Evolutionary conservation across 2,888 invertebrate genomes (phyloP).

Genomic region (Seira sanloemensis): DNA sequence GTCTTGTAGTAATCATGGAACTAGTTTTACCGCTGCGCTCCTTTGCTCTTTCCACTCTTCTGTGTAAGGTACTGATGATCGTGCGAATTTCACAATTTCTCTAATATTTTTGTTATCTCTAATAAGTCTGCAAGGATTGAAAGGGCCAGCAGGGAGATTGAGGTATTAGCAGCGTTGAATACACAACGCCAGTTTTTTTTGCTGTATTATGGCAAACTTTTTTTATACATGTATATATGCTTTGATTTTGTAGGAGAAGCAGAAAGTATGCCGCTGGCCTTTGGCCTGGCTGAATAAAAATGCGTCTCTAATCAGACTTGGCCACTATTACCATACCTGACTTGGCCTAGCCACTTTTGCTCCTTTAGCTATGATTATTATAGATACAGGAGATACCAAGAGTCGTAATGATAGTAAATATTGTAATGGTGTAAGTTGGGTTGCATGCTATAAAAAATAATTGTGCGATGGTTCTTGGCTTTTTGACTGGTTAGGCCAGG

Average conservation of each 20-base stretch:
- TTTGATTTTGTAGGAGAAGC: background rate
- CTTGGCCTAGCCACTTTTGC: constrained; percentile 53
- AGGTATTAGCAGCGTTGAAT: background rate
- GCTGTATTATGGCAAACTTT: background rate
- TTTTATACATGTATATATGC: background rate
- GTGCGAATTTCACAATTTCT: constrained; percentile 10
- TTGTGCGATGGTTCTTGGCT: constrained; percentile 22
- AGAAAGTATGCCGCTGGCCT: constrained; percentile 67
- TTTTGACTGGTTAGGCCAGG: constrained; percentile 51
- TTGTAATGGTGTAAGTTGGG: constrained; percentile 9
- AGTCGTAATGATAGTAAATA: constrained; percentile 24
- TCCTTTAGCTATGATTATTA: constrained; percentile 17
- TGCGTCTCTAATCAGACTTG: constrained; percentile 60
- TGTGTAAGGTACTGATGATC: background rate
- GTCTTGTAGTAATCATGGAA: constrained; percentile 66
- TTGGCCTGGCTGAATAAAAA: constrained; percentile 55
- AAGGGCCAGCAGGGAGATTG: too few relatives aligned
- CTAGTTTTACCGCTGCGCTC: constrained; percentile 70
- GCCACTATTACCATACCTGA: constrained; percentile 62
- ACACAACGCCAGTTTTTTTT: background rate
- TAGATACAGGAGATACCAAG: constrained; percentile 39
- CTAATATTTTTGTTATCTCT: too few relatives aligned
- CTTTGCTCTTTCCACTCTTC: constrained; percentile 22
- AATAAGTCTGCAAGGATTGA: too few relatives aligned
- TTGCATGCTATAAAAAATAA: constrained; percentile 30